Evolutionary conservation across 1,140 invertebrate genomes (phyloP), one percentile per base, ranked within the genome.

Genomic region (Agraylea sexmaculata): DNA sequence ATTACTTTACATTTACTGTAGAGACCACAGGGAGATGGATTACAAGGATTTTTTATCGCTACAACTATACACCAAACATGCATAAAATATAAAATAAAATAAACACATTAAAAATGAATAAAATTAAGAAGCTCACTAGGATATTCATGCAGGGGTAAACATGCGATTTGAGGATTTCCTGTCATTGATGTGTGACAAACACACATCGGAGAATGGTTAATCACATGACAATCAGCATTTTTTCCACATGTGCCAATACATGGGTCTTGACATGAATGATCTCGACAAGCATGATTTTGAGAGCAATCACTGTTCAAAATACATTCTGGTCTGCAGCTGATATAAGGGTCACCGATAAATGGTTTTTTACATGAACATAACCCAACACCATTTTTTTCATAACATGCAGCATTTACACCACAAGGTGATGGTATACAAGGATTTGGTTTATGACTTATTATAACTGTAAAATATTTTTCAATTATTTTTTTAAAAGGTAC

Each of bases 391-490:
- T 77, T 71, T 36, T 74, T 66, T 64, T 85, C 82, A 60, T 80
- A 78, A 59, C 85, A 90, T 33, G 79, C 49, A 15, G 83, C 81
- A 61, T 87, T 88, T 3, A 76, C 67, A n/a, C 84, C 84, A 59
- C 84, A 88, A 10, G 84, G 85, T 30, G 70, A 75, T 29, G 68
- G 70, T 30, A 60, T 53, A 53, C 78, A 81, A 7, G 75, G 76
- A 53, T 68, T 68, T 42, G 54, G 43, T 28, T 37, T 57, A 47
- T 46, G 56, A 46, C 33, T 17, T 25, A 19, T 12, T 25, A 17
- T 17, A 7, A 30, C 20, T 8, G 31, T 17, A n/a, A 38, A 6
- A 27, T 53, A 45, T n/a, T n/a, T n/a, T n/a, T n/a, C n/a, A n/a
- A n/a, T n/a, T n/a, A n/a, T n/a, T n/a, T n/a, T n/a, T 31, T 50